Evolutionary conservation across 2,113 vertebrate species (phyloP), one percentile per base, ranked within the genome.

Genomic region (Ramphastos sulfuratus): DNA sequence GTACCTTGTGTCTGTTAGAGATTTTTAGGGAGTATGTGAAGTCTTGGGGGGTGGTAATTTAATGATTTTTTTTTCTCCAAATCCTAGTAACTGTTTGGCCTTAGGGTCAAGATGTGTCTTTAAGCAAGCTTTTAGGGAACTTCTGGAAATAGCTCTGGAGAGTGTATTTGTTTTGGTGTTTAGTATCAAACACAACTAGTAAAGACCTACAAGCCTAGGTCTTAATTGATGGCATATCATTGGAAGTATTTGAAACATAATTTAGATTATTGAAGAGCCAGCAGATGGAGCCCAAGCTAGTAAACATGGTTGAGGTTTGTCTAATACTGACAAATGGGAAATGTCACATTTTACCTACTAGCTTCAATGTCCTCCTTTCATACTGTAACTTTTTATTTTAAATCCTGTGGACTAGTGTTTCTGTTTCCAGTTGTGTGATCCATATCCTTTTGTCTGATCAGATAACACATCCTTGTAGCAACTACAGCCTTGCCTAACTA

Each of bases 281-380:
- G 95, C 82, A 96, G 96, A 96, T 96, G 96, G 96, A 96, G 96
- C 96, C 85, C 96, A 91, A 93, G 82, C 58, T 71, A 94, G 74
- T 91, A 94, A 85, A 93, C 82, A 39, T 50, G 46, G 50, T 46
- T 82, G 42, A 72, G 90, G 87, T 87, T 88, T 90, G 69, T 44
- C 50, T 72, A 33, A 77, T 58, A 35, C 42, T 59, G 70, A 84
- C 71, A 42, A 93, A 74, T 8, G 8, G 35, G 19, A 89, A 94
- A 77, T 74, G 8, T 25, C 63, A 0, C 52, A 21, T 85, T 89
- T 87, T 82, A 50, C 25, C 25, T 60, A 4, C 9, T n/a, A 20
- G 1, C 64, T 33, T 54, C 20, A 35, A 4, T 76, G 30, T 39
- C 17, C 61, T 14, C 46, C 55, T 69, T 46, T 71, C 80, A 46